These are phyloP conservation scores for Drosophila neocordata DNA, from an alignment of 1,140 invertebrate species.

Conservation along the genomic window DNA sequence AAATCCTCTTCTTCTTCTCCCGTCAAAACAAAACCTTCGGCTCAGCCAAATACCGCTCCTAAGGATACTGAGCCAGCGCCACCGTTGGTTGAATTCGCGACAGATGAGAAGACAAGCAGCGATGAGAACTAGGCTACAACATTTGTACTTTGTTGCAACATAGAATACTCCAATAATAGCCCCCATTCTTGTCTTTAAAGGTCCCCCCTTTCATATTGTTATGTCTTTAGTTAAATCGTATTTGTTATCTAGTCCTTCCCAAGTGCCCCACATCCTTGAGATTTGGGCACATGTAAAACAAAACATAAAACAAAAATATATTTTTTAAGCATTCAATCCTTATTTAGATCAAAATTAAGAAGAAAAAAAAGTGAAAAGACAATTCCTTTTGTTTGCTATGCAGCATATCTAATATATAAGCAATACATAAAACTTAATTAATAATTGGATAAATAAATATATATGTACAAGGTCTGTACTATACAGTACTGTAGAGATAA, in stretches of 20 bases:
- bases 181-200: neutral
- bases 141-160: constrained; percentile 32
- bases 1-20: neutral
- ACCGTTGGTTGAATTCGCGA: constrained; percentile 42
- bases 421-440: constrained; percentile 26
- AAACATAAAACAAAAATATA: constrained; percentile 17
- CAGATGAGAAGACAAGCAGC: constrained; percentile 25
- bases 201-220: neutral
- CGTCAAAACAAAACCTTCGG: constrained; percentile 20
- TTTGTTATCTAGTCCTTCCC: constrained; percentile 58
- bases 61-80: constrained; percentile 29
- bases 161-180: constrained; percentile 36
- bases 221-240: constrained; percentile 33
- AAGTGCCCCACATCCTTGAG: neutral
- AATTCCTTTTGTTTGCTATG: constrained; percentile 47
- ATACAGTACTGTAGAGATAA: too few species aligned
- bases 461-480: neutral
- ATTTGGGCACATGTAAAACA: neutral
- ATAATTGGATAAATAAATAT: constrained; percentile 1
- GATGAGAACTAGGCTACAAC: neutral
- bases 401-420: constrained; percentile 47
- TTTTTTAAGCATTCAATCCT: neutral
- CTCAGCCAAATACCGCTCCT: constrained; percentile 12
- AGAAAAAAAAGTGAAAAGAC: constrained; percentile 5
- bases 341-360: constrained; percentile 11